Percentiles rank a stretch among this genome's conserved stretches.
These are phyloP conservation scores for Prunella fulvescens DNA, from an alignment of 2,113 vertebrate species.

Conservation along the genomic window DNA sequence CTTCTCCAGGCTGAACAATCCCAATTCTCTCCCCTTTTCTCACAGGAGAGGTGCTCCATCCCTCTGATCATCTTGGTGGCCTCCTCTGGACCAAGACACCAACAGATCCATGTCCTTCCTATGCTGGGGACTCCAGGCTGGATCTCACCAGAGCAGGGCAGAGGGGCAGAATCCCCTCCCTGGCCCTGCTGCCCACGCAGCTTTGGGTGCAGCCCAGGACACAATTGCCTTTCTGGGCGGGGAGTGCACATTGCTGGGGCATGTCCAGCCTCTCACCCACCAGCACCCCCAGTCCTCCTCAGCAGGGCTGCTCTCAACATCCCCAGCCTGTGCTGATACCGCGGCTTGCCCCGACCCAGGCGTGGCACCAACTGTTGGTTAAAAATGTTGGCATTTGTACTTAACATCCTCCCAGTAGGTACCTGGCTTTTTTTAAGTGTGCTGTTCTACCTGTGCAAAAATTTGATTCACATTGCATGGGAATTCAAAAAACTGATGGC, in stretches of 20 bases:
- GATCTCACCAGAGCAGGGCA: background rate
- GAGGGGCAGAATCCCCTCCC: background rate
- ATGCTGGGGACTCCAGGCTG: background rate
- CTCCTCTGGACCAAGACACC: background rate
- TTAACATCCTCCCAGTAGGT: background rate
- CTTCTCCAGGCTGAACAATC: background rate
- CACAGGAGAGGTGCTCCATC: background rate
- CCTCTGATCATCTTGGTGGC: background rate
- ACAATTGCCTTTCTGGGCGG: fast-evolving
- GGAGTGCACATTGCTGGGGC: too few species aligned
- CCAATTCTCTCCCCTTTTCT: background rate
- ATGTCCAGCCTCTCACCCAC: background rate
- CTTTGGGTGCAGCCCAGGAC: background rate
- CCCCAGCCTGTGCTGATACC: background rate
- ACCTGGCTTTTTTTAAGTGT: background rate
- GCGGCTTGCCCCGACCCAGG: fast-evolving
- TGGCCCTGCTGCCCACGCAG: fast-evolving
- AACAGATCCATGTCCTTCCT: background rate
- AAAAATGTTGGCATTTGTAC: background rate
- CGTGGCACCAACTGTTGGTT: fast-evolving
- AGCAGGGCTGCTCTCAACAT: background rate
- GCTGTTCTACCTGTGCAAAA: background rate
- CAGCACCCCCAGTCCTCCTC: background rate
- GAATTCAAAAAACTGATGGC: background rate
- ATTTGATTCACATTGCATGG: background rate